phyloP scores from a whole-genome alignment of 2,797 vertebrate species.

The Trachops cirrhosus region DNA sequence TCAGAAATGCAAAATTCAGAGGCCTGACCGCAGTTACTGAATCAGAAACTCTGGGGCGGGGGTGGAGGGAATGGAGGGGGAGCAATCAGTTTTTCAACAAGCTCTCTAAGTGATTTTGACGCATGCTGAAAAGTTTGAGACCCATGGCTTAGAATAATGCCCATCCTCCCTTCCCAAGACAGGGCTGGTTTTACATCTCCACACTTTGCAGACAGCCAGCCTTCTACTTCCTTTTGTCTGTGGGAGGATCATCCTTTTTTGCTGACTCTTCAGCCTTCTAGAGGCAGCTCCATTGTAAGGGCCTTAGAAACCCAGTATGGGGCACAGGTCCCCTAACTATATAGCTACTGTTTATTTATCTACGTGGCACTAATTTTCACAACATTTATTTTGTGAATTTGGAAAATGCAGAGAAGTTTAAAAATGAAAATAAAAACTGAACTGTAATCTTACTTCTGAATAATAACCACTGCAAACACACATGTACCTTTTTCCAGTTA shows the following conservation, averaged over 20 bases:
- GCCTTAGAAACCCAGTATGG: not conserved
- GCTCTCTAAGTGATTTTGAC: not conserved
- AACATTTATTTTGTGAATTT: constrained; percentile 14
- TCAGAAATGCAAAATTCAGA: not conserved
- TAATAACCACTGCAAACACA: not conserved
- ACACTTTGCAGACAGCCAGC: not conserved
- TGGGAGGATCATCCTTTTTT: not conserved
- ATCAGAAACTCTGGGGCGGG: not conserved
- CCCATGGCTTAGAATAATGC: not conserved
- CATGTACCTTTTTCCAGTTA: not conserved
- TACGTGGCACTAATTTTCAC: not conserved
- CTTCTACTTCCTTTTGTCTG: not conserved
- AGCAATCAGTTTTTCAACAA: not conserved
- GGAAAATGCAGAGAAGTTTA: constrained; percentile 8
- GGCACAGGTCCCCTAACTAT: not conserved
- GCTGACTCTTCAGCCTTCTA: not conserved
- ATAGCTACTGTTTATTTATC: not conserved
- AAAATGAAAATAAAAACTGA: constrained; percentile 36
- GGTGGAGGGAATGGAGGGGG: not conserved
- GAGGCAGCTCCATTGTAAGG: not conserved
- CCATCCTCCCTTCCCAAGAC: not conserved
- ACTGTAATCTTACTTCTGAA: not conserved
- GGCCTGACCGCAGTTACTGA: not conserved
- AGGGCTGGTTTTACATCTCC: not conserved
- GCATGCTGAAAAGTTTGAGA: not conserved